These are phyloP conservation scores for Microplitis mediator DNA, from an alignment of 1,140 invertebrate genomes.

Conservation along the genomic window DNA sequence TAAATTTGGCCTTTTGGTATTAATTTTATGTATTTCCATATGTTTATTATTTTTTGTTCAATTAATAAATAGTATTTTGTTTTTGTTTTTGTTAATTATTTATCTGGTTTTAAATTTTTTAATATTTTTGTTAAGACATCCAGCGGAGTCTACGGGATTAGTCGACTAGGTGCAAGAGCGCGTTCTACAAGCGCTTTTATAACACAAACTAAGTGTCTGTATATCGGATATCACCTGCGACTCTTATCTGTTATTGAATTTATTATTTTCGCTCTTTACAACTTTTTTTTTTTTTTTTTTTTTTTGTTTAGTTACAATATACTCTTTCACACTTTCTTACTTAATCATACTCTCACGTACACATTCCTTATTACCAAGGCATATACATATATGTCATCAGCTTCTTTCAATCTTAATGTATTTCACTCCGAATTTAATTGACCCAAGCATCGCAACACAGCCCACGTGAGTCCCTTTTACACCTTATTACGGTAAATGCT, in stretches of 20 bases:
- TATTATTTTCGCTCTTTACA: background rate
- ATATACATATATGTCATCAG: background rate
- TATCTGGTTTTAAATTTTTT: slow-evolving; percentile 18
- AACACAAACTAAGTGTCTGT: slow-evolving; percentile 37
- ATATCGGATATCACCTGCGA: slow-evolving; percentile 32
- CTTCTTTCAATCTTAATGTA: background rate
- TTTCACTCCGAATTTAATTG: slow-evolving; percentile 17
- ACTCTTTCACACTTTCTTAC: background rate
- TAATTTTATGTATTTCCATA: slow-evolving; percentile 37
- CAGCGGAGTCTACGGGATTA: slow-evolving; percentile 50
- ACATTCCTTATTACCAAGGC: slow-evolving; percentile 28
- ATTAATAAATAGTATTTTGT: slow-evolving; percentile 40
- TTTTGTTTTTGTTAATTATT: slow-evolving; percentile 12
- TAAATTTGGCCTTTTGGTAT: slow-evolving; percentile 22
- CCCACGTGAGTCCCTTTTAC: slow-evolving; percentile 38
- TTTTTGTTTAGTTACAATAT: slow-evolving; percentile 15
- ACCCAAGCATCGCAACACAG: slow-evolving; percentile 46
- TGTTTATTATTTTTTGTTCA: slow-evolving; percentile 31
- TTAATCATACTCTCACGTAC: slow-evolving; percentile 18
- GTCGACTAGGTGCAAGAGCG: slow-evolving; percentile 54
- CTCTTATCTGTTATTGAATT: slow-evolving; percentile 29
- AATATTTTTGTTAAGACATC: slow-evolving; percentile 49
- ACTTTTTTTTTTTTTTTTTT: slow-evolving; percentile 14
- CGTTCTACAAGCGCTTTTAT: slow-evolving; percentile 52
- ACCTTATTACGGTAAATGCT: background rate